phyloP scores from a whole-genome alignment of 92 coral and sea anemone species.

The Umimayanthus chanpuru region DNA sequence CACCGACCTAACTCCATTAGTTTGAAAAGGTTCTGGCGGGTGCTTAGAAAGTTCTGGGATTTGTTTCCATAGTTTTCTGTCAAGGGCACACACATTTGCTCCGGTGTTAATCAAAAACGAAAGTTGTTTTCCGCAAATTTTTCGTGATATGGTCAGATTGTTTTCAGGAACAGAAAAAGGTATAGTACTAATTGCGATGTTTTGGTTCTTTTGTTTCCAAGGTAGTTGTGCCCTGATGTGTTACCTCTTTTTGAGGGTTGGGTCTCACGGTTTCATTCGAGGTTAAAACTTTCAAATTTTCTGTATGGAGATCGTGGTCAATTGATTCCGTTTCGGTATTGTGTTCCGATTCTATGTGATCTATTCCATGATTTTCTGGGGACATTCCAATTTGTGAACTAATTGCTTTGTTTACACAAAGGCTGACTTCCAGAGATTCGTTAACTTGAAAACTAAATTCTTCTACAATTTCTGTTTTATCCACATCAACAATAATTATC shows the following conservation, averaged over 20 bases:
- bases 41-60: constrained; percentile 33
- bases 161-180: constrained; percentile 5
- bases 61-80: constrained; percentile 38
- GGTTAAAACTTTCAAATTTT: not conserved
- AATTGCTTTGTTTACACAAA: not conserved
- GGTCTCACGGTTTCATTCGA: not conserved
- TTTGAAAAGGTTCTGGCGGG: not conserved
- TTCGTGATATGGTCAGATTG: not conserved
- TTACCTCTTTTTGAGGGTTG: not conserved
- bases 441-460: constrained; percentile 15
- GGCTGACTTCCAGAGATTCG: not conserved
- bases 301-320: not conserved
- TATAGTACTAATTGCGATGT: constrained; percentile 4
- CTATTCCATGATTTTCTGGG: not conserved
- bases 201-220: not conserved
- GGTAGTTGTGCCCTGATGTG: not conserved
- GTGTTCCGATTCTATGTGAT: not conserved
- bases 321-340: not conserved
- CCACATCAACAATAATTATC: not conserved
- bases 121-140: not conserved
- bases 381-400: not conserved
- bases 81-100: constrained; percentile 47
- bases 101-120: constrained; percentile 46
- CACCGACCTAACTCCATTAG: constrained; percentile 17
- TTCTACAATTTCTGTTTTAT: not conserved